Base-by-base conservation (phyloP, 2,113 vertebrate species). In the Melozone crissalis region DNA sequence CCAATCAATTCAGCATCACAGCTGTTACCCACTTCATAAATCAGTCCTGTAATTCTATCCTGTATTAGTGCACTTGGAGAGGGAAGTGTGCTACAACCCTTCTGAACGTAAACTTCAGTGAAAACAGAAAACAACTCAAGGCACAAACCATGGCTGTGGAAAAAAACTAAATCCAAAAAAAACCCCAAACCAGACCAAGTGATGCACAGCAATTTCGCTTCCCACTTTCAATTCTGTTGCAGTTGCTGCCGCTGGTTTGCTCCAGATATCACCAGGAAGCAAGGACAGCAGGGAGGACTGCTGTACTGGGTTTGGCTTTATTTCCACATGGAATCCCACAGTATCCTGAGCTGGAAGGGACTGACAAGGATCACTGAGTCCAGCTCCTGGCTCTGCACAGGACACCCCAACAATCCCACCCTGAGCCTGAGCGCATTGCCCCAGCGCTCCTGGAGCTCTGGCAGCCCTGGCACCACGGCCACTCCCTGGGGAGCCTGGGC, bases 231-330 rank as follows among this genome's bases (percentile, higher is more conserved):
- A 3, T 23, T 31, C 54, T 15, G 8, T 3, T 49, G 43, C 10
- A 43, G 15, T 55, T 27, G 21, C 51, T 58, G 59, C 41, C 24
- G 3, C 1, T 8, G 28, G 27, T 62, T 51, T 68, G 31, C 37
- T 19, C 2, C 2, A 0, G 15, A 3, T 16, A 19, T 5, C 27
- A 28, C 12, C 0, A 0, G 28, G 12, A 73, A 57, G 49, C 43
- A 26, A 58, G n/a, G 44, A 10, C 3, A 11, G 76, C 62, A 30
- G 15, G 31, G 49, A 9, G 46, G 30, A 51, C 6, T 0, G 13
- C 15, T 27, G 15, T 2, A 9, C 11, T 54, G 33, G 10, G 39
- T 33, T 35, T 15, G 28, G 44, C 17, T 55, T 75, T 43, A 52
- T 5, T 84, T 41, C 39, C n/a, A 71, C 46, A 30, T 3, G 41